A percentile compares a stretch with the other conserved stretches of the same genome.
These are phyloP conservation scores for Istiophorus platypterus DNA, from an alignment of 2,113 vertebrate species.

Conservation along the genomic window DNA sequence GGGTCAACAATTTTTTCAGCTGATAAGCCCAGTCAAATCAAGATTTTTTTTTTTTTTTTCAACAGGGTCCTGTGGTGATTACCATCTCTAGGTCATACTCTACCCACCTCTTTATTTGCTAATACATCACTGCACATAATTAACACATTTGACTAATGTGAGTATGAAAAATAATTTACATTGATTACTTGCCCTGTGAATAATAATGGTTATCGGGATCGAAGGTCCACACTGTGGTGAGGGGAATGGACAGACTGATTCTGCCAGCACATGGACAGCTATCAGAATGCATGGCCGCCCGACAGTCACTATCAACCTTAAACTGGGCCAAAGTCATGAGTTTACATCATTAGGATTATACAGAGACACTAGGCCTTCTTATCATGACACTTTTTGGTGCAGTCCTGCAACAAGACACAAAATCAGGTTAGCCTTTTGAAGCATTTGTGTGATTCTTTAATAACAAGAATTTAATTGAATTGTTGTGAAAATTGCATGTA, in stretches of 20 bases:
- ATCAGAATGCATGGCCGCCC: constrained; percentile 63
- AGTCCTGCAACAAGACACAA: background rate
- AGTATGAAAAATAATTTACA: constrained; percentile 4
- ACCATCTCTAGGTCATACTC: background rate
- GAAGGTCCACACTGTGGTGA: constrained; percentile 29
- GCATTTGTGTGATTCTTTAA: background rate
- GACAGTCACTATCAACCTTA: constrained; percentile 62
- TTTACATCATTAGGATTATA: constrained; percentile 30
- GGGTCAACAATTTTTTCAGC: background rate
- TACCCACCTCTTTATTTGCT: background rate
- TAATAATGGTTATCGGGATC: constrained; percentile 23
- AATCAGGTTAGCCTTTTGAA: constrained; percentile 9
- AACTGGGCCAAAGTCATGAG: constrained; percentile 68
- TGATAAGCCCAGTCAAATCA: background rate
- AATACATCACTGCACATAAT: background rate
- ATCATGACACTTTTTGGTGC: background rate
- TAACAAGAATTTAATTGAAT: background rate
- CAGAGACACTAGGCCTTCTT: constrained; percentile 24
- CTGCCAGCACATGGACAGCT: constrained; percentile 68
- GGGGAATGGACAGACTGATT: constrained; percentile 69
- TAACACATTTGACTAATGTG: background rate
- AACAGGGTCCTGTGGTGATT: background rate
- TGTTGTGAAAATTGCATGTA: background rate
- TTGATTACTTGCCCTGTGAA: constrained; percentile 8
- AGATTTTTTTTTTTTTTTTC: background rate